These are phyloP conservation scores for Hydrophis major DNA, from an alignment of 2,797 vertebrate genomes.

Conservation along the genomic window DNA sequence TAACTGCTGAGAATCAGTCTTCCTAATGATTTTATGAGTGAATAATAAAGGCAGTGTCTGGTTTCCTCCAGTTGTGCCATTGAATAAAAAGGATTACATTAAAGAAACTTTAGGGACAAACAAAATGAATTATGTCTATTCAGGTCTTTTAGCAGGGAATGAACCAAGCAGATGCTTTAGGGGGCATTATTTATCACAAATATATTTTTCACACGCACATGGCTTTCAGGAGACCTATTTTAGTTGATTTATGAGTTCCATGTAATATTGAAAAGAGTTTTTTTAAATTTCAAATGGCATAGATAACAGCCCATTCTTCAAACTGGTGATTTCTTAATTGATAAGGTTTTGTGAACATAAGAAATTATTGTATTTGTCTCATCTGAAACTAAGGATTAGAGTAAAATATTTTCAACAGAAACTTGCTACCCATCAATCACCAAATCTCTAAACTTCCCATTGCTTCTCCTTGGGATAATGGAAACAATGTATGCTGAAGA, in stretches of 20 bases:
- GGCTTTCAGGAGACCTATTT: not conserved
- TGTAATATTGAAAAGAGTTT: not conserved
- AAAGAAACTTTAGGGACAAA: not conserved
- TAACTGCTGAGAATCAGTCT: not conserved
- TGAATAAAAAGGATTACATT: not conserved
- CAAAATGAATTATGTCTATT: not conserved
- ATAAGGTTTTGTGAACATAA: not conserved
- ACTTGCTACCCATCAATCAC: not conserved
- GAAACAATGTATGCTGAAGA: not conserved
- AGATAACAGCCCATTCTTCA: not conserved
- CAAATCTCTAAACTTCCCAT: not conserved
- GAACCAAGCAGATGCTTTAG: not conserved
- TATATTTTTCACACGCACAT: not conserved
- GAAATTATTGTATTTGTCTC: not conserved
- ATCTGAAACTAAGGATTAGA: not conserved
- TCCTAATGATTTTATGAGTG: not conserved
- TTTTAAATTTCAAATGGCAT: not conserved
- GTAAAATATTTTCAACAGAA: not conserved
- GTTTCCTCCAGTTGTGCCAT: not conserved
- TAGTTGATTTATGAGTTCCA: not conserved
- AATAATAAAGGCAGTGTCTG: not conserved
- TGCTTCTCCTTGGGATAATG: not conserved
- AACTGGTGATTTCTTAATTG: not conserved
- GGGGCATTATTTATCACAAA: not conserved
- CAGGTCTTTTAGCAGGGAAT: not conserved